These are phyloP conservation scores for Garrulus glandarius DNA, from an alignment of 2,797 vertebrate species.

Conservation along the genomic window DNA sequence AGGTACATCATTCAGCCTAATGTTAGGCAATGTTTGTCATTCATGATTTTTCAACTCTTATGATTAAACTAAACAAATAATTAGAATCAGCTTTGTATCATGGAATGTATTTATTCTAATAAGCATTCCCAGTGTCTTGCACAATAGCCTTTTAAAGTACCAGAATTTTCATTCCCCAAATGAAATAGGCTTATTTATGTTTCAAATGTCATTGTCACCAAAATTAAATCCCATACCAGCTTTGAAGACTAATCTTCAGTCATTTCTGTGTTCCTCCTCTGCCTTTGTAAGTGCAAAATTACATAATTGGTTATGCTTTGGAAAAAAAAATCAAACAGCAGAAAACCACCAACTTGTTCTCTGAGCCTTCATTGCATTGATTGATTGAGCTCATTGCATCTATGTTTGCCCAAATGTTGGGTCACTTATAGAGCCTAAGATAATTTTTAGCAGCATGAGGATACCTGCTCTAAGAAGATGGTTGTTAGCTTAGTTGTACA, in stretches of 20 bases:
- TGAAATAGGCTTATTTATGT: background rate
- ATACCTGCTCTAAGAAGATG: background rate
- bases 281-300: background rate
- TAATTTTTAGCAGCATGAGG: background rate
- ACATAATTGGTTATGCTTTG: background rate
- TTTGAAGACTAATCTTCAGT: background rate
- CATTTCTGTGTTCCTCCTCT: background rate
- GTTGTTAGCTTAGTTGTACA: background rate
- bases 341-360: background rate
- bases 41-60: background rate
- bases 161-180: slow-evolving; percentile 5
- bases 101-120: background rate
- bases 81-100: background rate
- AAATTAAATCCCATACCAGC: background rate
- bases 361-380: background rate
- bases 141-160: background rate
- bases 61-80: background rate
- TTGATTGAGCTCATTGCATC: background rate
- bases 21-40: background rate
- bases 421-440: background rate
- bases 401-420: background rate
- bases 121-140: background rate
- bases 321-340: background rate
- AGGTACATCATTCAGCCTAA: background rate
- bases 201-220: background rate